Evolutionary conservation across 2,797 vertebrate species (phyloP).

Genomic region (Enoplosus armatus): DNA sequence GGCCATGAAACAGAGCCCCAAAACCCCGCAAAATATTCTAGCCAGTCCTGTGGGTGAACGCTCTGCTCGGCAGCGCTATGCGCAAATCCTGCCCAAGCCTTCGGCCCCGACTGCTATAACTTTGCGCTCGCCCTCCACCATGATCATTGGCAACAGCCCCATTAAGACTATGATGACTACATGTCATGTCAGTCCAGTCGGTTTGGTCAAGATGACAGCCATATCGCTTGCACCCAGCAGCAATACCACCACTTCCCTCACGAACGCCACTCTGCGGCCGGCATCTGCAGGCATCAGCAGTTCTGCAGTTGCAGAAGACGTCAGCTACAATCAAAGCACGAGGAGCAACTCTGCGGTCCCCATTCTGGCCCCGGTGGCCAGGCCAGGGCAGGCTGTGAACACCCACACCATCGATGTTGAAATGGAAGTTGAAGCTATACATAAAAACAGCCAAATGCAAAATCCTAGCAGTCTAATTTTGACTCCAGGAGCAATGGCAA

Average conservation of each 20-base stretch:
- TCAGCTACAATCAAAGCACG: conserved; percentile 82
- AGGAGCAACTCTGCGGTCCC: conserved; percentile 89
- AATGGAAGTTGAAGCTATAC: conserved; percentile 90
- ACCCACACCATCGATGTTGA: conserved; percentile 88
- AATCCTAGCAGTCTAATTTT: conserved; percentile 78
- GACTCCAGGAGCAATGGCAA: conserved; percentile 73
- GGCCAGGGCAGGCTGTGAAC: conserved; percentile 70
- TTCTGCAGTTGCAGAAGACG: conserved; percentile 82
- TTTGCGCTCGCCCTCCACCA: conserved; percentile 93
- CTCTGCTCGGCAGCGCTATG: conserved; percentile 93
- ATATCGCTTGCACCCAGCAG: conserved; percentile 91
- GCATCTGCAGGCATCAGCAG: conserved; percentile 83
- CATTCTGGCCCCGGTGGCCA: conserved; percentile 87
- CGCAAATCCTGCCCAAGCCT: conserved; percentile 98
- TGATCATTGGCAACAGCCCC: conserved; percentile 95
- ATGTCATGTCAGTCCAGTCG: conserved; percentile 93
- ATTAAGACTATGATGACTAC: conserved; percentile 95
- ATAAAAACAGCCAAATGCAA: conserved; percentile 85
- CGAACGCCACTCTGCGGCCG: conserved; percentile 84
- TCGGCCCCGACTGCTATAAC: conserved; percentile 89
- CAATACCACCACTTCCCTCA: conserved; percentile 70
- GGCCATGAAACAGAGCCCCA: conserved; percentile 92
- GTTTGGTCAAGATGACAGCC: conserved; percentile 96
- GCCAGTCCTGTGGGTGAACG: conserved; percentile 92
- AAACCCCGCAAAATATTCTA: conserved; percentile 90